Conservation (phyloP, 2,113 vertebrate genomes). For the Peromyscus californicus region DNA sequence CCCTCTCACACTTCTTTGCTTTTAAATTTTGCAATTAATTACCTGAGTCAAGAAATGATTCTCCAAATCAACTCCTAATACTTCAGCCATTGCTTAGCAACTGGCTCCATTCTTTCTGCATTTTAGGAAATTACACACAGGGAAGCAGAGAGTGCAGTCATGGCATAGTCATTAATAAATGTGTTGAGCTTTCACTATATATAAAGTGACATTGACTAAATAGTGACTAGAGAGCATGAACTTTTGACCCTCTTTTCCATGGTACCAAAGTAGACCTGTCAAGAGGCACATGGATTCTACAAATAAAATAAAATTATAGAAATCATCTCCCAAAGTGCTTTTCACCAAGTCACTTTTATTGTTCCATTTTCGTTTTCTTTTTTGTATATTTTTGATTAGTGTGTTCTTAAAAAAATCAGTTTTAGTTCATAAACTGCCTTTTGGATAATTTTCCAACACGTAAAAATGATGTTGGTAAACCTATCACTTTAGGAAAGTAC, state of each 20-base stretch:
- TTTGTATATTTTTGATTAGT: constrained; percentile 9
- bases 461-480: background rate
- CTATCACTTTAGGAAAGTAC: background rate
- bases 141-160: background rate
- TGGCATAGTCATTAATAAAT: background rate
- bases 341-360: background rate
- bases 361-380: background rate
- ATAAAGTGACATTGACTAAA: background rate
- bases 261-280: background rate
- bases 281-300: background rate
- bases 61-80: background rate
- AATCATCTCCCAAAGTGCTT: background rate
- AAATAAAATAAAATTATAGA: constrained; percentile 11
- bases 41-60: background rate
- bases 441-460: background rate
- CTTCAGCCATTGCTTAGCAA: constrained; percentile 57
- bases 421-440: background rate
- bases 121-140: background rate
- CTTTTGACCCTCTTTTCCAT: background rate
- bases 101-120: background rate
- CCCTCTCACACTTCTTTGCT: background rate
- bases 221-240: background rate
- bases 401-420: background rate
- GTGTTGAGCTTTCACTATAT: background rate
- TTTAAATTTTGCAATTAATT: constrained; percentile 50